These are phyloP conservation scores for Solea solea DNA, from an alignment of 2,113 vertebrate species.

Conservation along the genomic window DNA sequence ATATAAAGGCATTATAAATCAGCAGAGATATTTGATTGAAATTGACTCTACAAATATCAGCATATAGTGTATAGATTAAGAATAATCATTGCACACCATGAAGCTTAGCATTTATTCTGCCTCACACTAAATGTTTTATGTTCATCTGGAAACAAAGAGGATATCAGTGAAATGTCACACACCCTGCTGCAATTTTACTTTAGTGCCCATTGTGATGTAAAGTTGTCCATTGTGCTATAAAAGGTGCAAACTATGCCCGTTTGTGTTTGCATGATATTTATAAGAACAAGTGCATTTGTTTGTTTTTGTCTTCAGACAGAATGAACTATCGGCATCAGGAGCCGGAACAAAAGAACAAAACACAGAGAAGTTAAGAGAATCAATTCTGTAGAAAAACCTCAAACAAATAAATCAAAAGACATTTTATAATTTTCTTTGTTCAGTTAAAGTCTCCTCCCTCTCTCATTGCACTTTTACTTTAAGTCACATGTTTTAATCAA, in stretches of 20 bases:
- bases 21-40: not conserved
- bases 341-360: constrained; percentile 11
- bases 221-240: constrained; percentile 37
- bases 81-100: constrained; percentile 14
- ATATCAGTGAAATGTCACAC: constrained; percentile 56
- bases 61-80: not conserved
- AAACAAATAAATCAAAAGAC: not conserved
- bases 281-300: constrained; percentile 21
- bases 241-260: constrained; percentile 24
- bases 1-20: not conserved
- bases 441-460: too few species aligned
- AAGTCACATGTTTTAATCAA: too few species aligned
- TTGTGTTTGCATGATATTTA: constrained; percentile 27
- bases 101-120: constrained; percentile 1
- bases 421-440: too few species aligned
- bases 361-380: constrained; percentile 23
- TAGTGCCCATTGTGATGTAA: constrained; percentile 48
- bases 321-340: constrained; percentile 13
- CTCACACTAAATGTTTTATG: constrained; percentile 20
- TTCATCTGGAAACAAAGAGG: constrained; percentile 44
- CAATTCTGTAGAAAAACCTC: constrained; percentile 3
- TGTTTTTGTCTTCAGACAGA: constrained; percentile 31
- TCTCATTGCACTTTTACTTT: too few species aligned
- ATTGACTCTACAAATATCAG: not conserved
- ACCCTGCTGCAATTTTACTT: constrained; percentile 45